Base-by-base conservation (phyloP, 2,797 vertebrate genomes). In the Lutra lutra region DNA sequence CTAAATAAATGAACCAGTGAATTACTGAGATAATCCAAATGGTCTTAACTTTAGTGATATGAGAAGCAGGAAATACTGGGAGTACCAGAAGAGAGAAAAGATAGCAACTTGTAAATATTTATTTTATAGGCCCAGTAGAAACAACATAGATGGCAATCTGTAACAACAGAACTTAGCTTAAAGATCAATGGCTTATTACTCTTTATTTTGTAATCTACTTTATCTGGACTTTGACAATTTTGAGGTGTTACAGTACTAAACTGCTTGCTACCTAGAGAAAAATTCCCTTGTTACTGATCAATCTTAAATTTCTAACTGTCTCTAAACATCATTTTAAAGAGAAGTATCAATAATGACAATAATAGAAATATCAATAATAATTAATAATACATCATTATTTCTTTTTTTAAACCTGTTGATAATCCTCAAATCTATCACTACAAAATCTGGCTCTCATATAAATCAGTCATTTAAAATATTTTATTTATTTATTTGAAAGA, bases 241-340 rank as follows among this genome's bases (percentile, higher is more conserved):
- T 93, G 32, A 66, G 82, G 46, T 83, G 58, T 58, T 58, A 11
- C 25, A 84, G 77, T 73, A 18, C 43, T 96, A 89, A 35, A 40
- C 56, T 25, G 66, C 82, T 10, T 73, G 56, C 27, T 56, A 62
- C 10, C 68, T 80, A 80, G 14, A 92, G 56, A 95, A 95, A 96
- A 90, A 89, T 35, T 43, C 25, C 54, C 79, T 62, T 75, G 68
- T 86, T 83, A 79, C 18, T 64, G n/a, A 86, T 73, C 43, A 86
- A 86, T 58, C 79, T 87, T 92, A 51, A 82, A 88, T 91, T 86
- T 91, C 48, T 27, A 35, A 46, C 25, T 78, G 25, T 56, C 54
- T 92, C 92, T 73, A 87, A 11, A 85, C 32, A 88, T 62, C 62
- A 54, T 79, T 95, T 93, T 27, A 87, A 97, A 90, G 75, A 92